phyloP scores from a whole-genome alignment of 1,140 invertebrate species.

The Heliconius hermathena region DNA sequence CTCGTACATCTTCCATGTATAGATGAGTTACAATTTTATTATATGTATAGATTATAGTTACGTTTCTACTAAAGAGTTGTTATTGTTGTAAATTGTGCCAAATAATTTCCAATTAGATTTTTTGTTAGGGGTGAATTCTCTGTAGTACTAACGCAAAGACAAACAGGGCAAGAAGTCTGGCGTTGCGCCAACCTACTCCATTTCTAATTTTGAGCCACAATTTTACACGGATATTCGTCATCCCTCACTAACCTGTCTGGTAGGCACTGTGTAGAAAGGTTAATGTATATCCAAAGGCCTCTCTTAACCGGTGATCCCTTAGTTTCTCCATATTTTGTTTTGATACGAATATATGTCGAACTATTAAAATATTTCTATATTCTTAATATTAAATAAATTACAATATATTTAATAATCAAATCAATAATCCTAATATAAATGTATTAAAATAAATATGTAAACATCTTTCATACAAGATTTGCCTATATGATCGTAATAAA shows the following conservation, averaged over 20 bases:
- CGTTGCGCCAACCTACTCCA: conserved; percentile 54
- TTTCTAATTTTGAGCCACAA: conserved; percentile 59
- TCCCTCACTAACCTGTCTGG: conserved; percentile 41
- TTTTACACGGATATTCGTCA: conserved; percentile 48
- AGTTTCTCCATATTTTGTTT: conserved; percentile 34
- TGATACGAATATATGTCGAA: too few species aligned
- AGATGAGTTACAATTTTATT: too few species aligned
- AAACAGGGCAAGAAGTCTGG: conserved; percentile 58
- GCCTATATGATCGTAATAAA: too few species aligned
- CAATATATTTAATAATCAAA: too few species aligned
- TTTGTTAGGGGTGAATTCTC: conserved; percentile 37
- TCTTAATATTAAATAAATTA: too few species aligned
- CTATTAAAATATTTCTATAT: too few species aligned
- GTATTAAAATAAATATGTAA: too few species aligned
- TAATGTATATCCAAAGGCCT: conserved; percentile 46
- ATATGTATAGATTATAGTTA: not conserved
- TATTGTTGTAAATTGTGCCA: conserved; percentile 23
- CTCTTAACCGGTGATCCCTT: conserved; percentile 44
- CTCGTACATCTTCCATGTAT: too few species aligned
- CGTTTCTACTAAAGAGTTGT: not conserved
- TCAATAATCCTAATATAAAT: too few species aligned
- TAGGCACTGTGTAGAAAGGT: conserved; percentile 36
- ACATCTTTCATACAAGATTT: too few species aligned
- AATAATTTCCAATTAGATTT: conserved; percentile 50
- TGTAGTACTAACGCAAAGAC: conserved; percentile 48